These are phyloP conservation scores for Onychostruthus taczanowskii DNA, from an alignment of 2,113 vertebrate species.

Conservation along the genomic window DNA sequence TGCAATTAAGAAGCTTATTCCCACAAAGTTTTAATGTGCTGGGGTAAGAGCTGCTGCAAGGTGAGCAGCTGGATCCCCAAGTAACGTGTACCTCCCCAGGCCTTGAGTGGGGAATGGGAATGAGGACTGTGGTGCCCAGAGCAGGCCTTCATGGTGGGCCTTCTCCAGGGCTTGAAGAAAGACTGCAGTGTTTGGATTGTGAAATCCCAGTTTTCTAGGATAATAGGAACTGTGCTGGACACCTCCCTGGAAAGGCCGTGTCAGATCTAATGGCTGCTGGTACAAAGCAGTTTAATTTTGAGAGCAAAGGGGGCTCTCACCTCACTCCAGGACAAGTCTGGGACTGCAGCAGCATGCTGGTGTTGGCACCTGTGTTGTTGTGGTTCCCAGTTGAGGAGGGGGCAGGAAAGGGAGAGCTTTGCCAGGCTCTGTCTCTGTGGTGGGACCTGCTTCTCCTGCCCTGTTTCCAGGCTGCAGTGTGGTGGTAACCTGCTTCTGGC, in stretches of 20 bases:
- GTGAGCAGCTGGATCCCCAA: not conserved
- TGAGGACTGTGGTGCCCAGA: accelerated
- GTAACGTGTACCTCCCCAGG: not conserved
- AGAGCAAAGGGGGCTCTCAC: accelerated
- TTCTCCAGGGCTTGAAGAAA: not conserved
- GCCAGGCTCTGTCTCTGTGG: not conserved
- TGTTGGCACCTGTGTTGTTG: not conserved
- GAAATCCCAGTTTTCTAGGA: not conserved
- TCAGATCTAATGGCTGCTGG: not conserved
- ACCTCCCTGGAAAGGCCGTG: not conserved
- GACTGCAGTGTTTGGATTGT: not conserved
- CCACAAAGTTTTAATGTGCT: not conserved
- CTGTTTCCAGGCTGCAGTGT: not conserved
- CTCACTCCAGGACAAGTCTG: not conserved
- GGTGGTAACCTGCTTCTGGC: not conserved
- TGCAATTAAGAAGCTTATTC: not conserved
- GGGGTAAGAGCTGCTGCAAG: not conserved
- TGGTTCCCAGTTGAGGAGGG: not conserved
- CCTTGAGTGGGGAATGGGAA: accelerated
- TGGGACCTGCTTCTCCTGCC: not conserved
- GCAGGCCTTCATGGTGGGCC: not conserved
- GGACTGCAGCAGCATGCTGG: not conserved
- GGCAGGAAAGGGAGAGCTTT: not conserved
- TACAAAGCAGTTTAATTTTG: not conserved
- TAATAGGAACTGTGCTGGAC: not conserved